These are phyloP conservation scores for Drosophila sordidula DNA, from an alignment of 2,888 invertebrate species.

Conservation along the genomic window DNA sequence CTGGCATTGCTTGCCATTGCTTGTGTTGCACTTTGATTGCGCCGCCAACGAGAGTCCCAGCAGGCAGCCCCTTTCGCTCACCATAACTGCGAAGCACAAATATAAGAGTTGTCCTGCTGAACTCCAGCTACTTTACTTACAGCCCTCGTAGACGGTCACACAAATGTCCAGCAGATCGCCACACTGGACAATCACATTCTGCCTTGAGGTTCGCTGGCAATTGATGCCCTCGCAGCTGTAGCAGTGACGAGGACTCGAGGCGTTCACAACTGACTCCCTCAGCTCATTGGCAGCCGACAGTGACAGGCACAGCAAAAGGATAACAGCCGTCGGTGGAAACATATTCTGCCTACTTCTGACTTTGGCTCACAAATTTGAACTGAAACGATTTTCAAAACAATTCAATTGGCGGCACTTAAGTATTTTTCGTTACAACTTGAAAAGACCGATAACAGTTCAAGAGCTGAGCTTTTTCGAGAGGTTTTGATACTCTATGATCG, in stretches of 20 bases:
- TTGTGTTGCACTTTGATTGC: conserved; percentile 68
- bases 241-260: conserved; percentile 59
- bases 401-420: conserved; percentile 45
- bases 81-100: conserved; percentile 56
- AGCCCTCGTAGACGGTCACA: conserved; percentile 79
- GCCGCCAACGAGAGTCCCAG: conserved; percentile 60
- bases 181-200: conserved; percentile 68
- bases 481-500: not conserved
- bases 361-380: conserved; percentile 44
- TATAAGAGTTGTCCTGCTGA: not conserved
- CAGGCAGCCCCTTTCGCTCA: conserved; percentile 78
- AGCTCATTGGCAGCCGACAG: conserved; percentile 22
- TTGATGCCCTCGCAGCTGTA: conserved; percentile 82
- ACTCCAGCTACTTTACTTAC: conserved; percentile 55
- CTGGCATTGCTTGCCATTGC: conserved; percentile 66
- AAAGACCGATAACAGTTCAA: conserved; percentile 7
- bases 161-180: conserved; percentile 80
- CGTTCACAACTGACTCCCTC: conserved; percentile 26
- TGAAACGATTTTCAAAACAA: conserved; percentile 41
- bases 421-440: conserved; percentile 17
- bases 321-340: conserved; percentile 27
- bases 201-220: conserved; percentile 71
- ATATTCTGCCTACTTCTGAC: conserved; percentile 34
- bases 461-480: conserved; percentile 10
- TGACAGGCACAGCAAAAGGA: conserved; percentile 43